Conservation (phyloP, 2,797 vertebrate species). For the Micromesistius poutassou region DNA sequence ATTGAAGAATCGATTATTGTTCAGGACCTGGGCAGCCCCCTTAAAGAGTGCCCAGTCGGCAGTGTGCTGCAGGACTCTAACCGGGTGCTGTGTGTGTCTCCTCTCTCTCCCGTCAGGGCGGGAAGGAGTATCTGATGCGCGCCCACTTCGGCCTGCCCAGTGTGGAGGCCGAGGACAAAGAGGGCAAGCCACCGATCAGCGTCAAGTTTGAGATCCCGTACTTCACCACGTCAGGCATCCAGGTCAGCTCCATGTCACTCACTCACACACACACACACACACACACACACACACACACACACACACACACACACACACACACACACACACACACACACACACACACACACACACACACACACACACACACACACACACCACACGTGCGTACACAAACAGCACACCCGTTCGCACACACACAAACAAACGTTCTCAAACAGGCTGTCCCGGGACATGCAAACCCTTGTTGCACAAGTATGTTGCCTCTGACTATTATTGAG, state of each 20-base stretch:
- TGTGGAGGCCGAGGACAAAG: conserved; percentile 97
- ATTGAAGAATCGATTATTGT: no score
- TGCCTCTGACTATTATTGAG: neutral
- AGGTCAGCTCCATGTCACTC: conserved; percentile 69
- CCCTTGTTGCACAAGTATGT: neutral
- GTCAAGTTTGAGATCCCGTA: conserved; percentile 99
- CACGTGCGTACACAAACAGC: neutral
- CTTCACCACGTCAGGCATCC: conserved; percentile 98
- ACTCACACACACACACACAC: neutral
- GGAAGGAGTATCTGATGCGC: conserved; percentile 97
- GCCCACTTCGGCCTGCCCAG: conserved; percentile 97
- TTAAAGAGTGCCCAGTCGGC: no score
- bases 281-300: neutral
- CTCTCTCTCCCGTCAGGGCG: conserved; percentile 75
- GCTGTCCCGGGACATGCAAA: neutral
- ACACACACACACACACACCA: neutral
- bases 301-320: neutral
- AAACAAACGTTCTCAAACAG: neutral
- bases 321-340: neutral
- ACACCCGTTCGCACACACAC: neutral
- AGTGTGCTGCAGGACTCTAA: neutral
- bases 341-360: neutral
- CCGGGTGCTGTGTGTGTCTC: neutral
- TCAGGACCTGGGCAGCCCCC: no score
- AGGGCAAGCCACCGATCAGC: conserved; percentile 96